Percentiles rank a stretch among this genome's conserved stretches.
phyloP scores from a whole-genome alignment of 1,140 invertebrate species.

The Neelides sp. region DNA sequence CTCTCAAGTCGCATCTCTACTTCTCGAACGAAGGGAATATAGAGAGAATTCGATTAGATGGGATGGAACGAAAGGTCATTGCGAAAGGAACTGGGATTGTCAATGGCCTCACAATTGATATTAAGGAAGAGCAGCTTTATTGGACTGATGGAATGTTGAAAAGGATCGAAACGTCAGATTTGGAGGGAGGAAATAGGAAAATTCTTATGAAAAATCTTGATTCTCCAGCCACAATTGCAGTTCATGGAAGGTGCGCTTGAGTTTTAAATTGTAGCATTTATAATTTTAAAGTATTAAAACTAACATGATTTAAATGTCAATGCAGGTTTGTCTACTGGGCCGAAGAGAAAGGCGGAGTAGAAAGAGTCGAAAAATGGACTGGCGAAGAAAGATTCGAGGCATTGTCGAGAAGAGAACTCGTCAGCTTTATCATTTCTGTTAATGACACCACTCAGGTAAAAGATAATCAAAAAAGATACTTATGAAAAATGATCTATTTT shows the following conservation, averaged over 20 bases:
- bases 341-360: slow-evolving; percentile 51
- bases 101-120: slow-evolving; percentile 68
- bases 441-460: not conserved
- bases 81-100: slow-evolving; percentile 53
- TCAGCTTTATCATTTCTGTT: slow-evolving; percentile 20
- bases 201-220: slow-evolving; percentile 40
- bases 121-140: slow-evolving; percentile 59
- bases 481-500: not conserved
- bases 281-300: not conserved
- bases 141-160: slow-evolving; percentile 55
- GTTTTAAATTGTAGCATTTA: not conserved
- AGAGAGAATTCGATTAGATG: slow-evolving; percentile 69
- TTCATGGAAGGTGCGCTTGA: slow-evolving; percentile 13
- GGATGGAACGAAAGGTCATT: slow-evolving; percentile 58
- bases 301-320: not conserved
- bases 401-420: slow-evolving; percentile 30
- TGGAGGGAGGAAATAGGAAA: slow-evolving; percentile 56
- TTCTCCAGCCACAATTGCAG: slow-evolving; percentile 13
- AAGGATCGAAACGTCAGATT: slow-evolving; percentile 59
- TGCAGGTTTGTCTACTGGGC: slow-evolving; percentile 68
- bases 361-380: slow-evolving; percentile 48
- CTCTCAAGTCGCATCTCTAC: slow-evolving; percentile 11
- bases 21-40: slow-evolving; percentile 42
- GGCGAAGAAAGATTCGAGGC: slow-evolving; percentile 38
- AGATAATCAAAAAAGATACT: not conserved